Base-by-base conservation (phyloP, 1,140 invertebrate species). In the Tachypleus tridentatus region DNA sequence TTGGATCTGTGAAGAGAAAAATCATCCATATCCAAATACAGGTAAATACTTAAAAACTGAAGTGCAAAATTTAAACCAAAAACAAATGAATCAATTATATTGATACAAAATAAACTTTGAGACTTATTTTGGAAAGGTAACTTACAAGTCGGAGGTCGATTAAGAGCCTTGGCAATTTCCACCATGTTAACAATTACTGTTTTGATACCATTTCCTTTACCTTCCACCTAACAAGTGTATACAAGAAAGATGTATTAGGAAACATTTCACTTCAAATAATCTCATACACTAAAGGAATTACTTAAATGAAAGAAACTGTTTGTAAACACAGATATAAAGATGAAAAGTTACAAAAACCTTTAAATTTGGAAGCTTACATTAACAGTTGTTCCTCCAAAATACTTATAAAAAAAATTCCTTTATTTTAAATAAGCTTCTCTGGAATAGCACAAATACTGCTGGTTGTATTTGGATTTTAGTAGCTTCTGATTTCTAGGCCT, bases 131-230 rank as follows among this genome's bases (percentile, higher is more conserved):
- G 29, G 2, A 63, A 58, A 66, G 60, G 49, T 59, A 68, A 64
- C 86, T 87, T 79, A 91, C 88, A 99, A 29, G 95, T 98, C 65
- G 97, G 91, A 52, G 97, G 97, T 71, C 97, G 84, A 65, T 93
- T 91, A 48, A 99, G 86, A 65, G 97, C 91, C 78, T 99, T 98
- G 6, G 95, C 97, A 58, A 99, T 91, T 66, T 99, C 97, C 57
- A 87, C 84, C 96, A 99, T 99, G 79, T 99, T 99, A 64, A 97
- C 95, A 76, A 99, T 94, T 70, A 99, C 97, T 49, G 97, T 99
- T 81, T 99, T 99, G 73, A 99, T 99, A 71, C 97, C 97, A 82
- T 99, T 99, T 58, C 97, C 97, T 78, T 98, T 98, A 53, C 82
- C 82, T 73, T 83, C 82, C 57, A 82, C 81, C 78, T 79, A 8